Conservation (phyloP, 2,113 vertebrate genomes). For the Eonycteris spelaea region DNA sequence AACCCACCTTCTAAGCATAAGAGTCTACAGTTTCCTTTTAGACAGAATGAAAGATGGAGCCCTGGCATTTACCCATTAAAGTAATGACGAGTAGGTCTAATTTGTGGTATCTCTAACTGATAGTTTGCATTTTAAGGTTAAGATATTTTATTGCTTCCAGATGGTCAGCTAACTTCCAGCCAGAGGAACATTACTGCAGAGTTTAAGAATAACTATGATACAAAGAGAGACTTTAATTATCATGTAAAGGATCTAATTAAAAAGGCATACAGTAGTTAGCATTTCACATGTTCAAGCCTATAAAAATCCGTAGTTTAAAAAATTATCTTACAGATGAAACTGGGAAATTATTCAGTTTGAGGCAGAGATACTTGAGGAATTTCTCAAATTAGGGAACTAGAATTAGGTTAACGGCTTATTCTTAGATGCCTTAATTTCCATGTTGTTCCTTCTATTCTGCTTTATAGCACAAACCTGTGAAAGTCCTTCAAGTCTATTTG, state of each 20-base stretch:
- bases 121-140: slow-evolving; percentile 72
- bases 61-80: slow-evolving; percentile 52
- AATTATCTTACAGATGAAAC: slow-evolving; percentile 69
- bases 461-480: neutral
- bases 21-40: neutral
- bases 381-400: slow-evolving; percentile 2
- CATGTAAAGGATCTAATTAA: slow-evolving; percentile 60
- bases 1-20: neutral
- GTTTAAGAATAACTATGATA: slow-evolving; percentile 68
- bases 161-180: slow-evolving; percentile 63
- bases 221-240: slow-evolving; percentile 63
- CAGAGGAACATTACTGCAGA: slow-evolving; percentile 25
- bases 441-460: neutral
- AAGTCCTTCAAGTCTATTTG: neutral
- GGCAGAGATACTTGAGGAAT: neutral
- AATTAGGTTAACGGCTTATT: slow-evolving; percentile 23
- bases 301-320: slow-evolving; percentile 65
- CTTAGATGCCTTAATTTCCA: neutral
- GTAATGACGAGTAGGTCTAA: slow-evolving; percentile 49
- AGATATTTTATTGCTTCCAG: slow-evolving; percentile 71
- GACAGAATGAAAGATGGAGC: slow-evolving; percentile 55
- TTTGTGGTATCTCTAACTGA: slow-evolving; percentile 65
- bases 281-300: slow-evolving; percentile 43
- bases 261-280: slow-evolving; percentile 60
- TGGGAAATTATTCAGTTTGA: slow-evolving; percentile 61